phyloP scores from a whole-genome alignment of 2,797 vertebrate species.

The Crotalus adamanteus region DNA sequence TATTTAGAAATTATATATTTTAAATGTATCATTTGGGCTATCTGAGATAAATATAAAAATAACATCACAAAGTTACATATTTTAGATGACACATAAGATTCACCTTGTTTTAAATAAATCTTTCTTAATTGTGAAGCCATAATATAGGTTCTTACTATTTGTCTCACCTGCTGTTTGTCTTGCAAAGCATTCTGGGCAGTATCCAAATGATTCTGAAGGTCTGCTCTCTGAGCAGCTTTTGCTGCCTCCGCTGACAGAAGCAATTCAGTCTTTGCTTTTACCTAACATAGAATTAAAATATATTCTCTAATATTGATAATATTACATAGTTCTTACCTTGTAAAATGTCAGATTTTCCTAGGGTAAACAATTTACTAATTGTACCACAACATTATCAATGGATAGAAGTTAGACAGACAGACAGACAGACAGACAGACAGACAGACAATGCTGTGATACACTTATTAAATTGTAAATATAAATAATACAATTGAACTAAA shows the following conservation, averaged over 20 bases:
- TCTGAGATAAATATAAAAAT: background rate
- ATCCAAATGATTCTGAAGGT: conserved; percentile 94
- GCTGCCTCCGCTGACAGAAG: conserved; percentile 92
- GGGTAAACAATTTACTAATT: background rate
- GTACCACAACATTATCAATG: background rate
- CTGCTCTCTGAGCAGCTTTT: conserved; percentile 90
- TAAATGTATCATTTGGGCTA: background rate
- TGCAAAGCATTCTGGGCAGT: conserved; percentile 92
- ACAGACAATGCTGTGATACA: background rate
- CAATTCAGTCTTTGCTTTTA: conserved; percentile 97
- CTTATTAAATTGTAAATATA: background rate
- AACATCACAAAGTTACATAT: background rate
- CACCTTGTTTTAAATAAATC: background rate
- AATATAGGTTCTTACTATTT: background rate
- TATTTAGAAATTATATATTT: background rate
- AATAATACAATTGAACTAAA: background rate
- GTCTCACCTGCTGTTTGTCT: conserved; percentile 92
- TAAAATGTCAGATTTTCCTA: background rate
- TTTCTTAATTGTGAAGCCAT: background rate
- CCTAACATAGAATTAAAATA: conserved; percentile 70
- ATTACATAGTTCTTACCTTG: background rate
- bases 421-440: background rate
- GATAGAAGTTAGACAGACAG: background rate
- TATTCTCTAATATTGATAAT: background rate
- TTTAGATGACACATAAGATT: background rate